Conservation (phyloP, 2,888 invertebrate genomes). For the Cerastis leucographa region DNA sequence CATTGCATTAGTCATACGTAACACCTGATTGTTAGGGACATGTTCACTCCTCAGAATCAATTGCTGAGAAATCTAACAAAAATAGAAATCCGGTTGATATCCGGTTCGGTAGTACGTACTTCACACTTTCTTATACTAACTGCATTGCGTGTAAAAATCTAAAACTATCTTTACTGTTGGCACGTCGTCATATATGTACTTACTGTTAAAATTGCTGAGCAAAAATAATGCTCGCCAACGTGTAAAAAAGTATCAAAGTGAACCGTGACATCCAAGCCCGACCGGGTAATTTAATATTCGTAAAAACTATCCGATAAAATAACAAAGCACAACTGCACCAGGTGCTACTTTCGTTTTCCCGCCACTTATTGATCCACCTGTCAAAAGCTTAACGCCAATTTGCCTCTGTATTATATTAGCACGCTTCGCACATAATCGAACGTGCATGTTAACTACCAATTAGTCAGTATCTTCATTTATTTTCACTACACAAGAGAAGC, state of each 20-base stretch:
- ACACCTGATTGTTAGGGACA: slow-evolving; percentile 33
- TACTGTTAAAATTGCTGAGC: slow-evolving; percentile 34
- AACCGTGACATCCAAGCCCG: slow-evolving; percentile 59
- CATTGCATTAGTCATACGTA: slow-evolving; percentile 31
- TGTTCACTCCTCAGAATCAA: slow-evolving; percentile 32
- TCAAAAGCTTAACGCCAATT: slow-evolving; percentile 75
- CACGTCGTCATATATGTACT: slow-evolving; percentile 28
- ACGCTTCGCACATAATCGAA: slow-evolving; percentile 67
- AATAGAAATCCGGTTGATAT: slow-evolving; percentile 59
- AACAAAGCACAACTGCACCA: slow-evolving; percentile 60
- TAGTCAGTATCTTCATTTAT: slow-evolving; percentile 74
- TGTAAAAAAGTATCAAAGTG: slow-evolving; percentile 58
- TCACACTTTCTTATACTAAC: slow-evolving; percentile 63
- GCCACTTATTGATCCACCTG: slow-evolving; percentile 67
- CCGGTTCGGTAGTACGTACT: slow-evolving; percentile 54
- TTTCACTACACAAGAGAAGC: slow-evolving; percentile 60
- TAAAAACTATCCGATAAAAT: slow-evolving; percentile 63
- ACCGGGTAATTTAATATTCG: slow-evolving; percentile 65
- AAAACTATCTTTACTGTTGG: slow-evolving; percentile 29
- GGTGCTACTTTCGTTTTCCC: slow-evolving; percentile 72
- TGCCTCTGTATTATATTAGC: slow-evolving; percentile 72
- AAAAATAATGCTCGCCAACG: slow-evolving; percentile 40
- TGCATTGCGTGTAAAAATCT: slow-evolving; percentile 53
- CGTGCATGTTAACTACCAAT: slow-evolving; percentile 74
- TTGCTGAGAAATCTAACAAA: slow-evolving; percentile 35